phyloP scores from a whole-genome alignment of 2,113 vertebrate genomes.

The Callipepla squamata region DNA sequence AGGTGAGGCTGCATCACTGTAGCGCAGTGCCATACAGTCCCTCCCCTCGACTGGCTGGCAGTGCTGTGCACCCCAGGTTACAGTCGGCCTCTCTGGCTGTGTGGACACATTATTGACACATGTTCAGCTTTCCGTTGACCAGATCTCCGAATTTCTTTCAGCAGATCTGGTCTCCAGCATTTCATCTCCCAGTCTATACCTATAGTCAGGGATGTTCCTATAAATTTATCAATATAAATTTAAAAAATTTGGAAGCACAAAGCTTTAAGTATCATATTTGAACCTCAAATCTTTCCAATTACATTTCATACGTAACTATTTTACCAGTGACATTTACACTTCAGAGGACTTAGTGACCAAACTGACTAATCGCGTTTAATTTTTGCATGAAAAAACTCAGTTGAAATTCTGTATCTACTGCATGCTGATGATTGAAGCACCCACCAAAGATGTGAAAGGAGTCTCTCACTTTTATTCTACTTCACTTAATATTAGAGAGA shows the following conservation, averaged over 20 bases:
- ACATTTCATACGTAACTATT: not conserved
- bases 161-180: too few species aligned
- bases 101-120: too few species aligned
- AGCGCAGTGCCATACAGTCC: too few species aligned
- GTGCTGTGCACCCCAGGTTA: too few species aligned
- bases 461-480: not conserved
- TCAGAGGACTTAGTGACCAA: not conserved
- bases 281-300: not conserved
- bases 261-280: not conserved
- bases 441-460: not conserved
- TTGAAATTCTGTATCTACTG: fast-evolving
- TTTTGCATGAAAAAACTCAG: not conserved
- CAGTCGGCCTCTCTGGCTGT: too few species aligned
- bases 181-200: too few species aligned
- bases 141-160: too few species aligned
- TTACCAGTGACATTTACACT: not conserved
- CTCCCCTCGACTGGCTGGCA: too few species aligned
- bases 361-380: not conserved
- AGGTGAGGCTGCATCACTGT: too few species aligned
- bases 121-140: too few species aligned
- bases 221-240: not conserved
- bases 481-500: not conserved
- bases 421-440: not conserved
- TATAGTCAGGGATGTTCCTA: too few species aligned
- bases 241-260: not conserved